A percentile compares a stretch with the other conserved stretches of the same genome.
Conservation (phyloP, 2,797 vertebrate genomes). For the Sciaenops ocellatus region DNA sequence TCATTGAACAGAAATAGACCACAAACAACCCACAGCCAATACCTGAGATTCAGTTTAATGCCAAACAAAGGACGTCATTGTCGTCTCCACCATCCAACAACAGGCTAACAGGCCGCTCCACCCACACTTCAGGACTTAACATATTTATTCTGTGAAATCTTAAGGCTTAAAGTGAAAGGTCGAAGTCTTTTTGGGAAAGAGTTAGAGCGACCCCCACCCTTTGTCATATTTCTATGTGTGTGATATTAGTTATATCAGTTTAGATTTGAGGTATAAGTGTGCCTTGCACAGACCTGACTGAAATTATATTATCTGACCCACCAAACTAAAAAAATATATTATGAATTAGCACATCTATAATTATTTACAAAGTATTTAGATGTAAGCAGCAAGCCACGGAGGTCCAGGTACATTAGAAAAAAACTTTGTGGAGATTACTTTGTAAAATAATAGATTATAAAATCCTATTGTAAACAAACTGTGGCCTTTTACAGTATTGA, state of each 20-base stretch:
- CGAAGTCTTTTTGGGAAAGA: no score
- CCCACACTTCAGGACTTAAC: background rate
- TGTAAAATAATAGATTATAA: background rate
- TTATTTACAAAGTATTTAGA: slow-evolving; percentile 1
- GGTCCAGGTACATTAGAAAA: background rate
- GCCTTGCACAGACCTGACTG: background rate
- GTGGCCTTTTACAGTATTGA: background rate
- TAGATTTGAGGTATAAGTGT: background rate
- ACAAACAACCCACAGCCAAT: slow-evolving; percentile 31
- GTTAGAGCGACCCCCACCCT: background rate
- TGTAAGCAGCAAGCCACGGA: slow-evolving; percentile 2
- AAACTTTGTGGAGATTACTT: background rate
- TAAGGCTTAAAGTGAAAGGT: slow-evolving; percentile 20
- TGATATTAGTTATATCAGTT: slow-evolving; percentile 10
- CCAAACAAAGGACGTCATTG: slow-evolving; percentile 1
- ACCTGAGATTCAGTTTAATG: slow-evolving; percentile 55
- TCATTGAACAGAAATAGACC: background rate
- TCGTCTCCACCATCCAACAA: background rate
- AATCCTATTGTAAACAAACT: background rate
- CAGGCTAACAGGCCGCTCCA: no score
- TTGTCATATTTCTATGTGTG: slow-evolving; percentile 8
- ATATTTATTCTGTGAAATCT: background rate
- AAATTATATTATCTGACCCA: background rate
- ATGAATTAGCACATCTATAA: background rate
- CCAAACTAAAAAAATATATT: background rate